These are phyloP conservation scores for Thunnus maccoyii DNA, from an alignment of 2,113 vertebrate species.

Conservation along the genomic window DNA sequence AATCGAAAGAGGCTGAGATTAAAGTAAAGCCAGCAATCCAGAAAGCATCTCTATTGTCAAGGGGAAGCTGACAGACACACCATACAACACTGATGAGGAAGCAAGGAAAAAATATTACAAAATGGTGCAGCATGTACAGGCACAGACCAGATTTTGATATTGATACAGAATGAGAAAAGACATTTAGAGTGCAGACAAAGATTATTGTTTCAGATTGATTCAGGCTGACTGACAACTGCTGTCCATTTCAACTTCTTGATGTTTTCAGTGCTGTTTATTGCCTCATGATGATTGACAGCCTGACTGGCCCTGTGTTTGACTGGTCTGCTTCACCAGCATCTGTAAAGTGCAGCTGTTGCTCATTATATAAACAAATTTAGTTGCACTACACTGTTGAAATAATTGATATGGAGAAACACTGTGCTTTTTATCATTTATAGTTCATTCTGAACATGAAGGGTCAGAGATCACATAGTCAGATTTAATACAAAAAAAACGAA, in stretches of 20 bases:
- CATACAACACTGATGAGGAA: neutral
- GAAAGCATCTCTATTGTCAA: neutral
- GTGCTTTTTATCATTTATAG: neutral
- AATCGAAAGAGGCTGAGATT: constrained; percentile 3
- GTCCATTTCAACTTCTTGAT: neutral
- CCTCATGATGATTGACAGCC: constrained; percentile 20
- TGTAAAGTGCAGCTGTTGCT: neutral
- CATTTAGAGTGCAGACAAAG: neutral
- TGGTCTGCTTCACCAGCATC: neutral
- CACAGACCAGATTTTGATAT: neutral
- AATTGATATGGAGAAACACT: neutral
- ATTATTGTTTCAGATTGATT: neutral
- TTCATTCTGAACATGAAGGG: neutral
- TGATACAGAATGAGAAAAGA: neutral
- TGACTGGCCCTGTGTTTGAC: neutral
- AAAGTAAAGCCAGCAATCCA: constrained; percentile 11
- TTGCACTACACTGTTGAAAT: no score
- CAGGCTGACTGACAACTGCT: neutral
- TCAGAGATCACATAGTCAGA: no score
- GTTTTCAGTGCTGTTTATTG: constrained; percentile 14
- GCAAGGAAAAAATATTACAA: neutral
- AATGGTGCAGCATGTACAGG: neutral
- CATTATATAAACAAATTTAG: neutral
- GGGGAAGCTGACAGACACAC: neutral
- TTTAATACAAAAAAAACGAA: neutral